Base-by-base conservation (phyloP, 1,140 invertebrate genomes). In the Trichogramma pretiosum region DNA sequence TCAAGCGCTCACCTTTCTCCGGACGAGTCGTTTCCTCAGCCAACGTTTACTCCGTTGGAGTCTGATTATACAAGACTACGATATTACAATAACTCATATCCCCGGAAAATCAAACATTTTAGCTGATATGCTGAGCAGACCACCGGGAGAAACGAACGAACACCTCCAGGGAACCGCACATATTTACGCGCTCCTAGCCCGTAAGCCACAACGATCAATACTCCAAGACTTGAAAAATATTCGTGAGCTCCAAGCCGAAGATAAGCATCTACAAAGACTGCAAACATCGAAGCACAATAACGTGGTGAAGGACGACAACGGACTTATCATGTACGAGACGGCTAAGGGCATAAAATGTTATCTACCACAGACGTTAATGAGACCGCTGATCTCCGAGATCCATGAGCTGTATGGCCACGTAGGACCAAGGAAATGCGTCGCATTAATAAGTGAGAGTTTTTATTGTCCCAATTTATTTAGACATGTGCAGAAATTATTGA, bases 51-150 rank as follows among this genome's bases (percentile, higher is more conserved):
- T 53, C 1, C 18, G 60, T 5, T 67, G 63, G 59, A 57, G 59
- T 4, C 37, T 67, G 7, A 32, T 48, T 9, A 28, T 68, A 4
- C 60, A 68, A 36, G 17, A 56, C 1, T 62, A 55, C 46, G 17
- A 64, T 33, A 0, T 64, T 1, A 8, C 43, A 2, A 50, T 61
- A 1, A 28, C 52, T 5, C 59, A 69, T 36, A 38, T 35, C 2
- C 57, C 60, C 2, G 63, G 62, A 16, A 59, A 56, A 30, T 17
- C 37, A 0, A 68, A 68, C 36, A 48, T 58, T 0, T 36, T 64
- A 5, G 62, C 62, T 3, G 64, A 67, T 35, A 52, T 53, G 0
- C 40, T 70, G 13, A 32, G 28, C 13, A 40, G 47, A 14, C 16
- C 41, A 10, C 21, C 7, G 13, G 7, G 4, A 36, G 14, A 5